Percentiles rank a stretch among this genome's conserved stretches.
These are phyloP conservation scores for Creontiades dilutus DNA, from an alignment of 2,888 invertebrate species.

Conservation along the genomic window DNA sequence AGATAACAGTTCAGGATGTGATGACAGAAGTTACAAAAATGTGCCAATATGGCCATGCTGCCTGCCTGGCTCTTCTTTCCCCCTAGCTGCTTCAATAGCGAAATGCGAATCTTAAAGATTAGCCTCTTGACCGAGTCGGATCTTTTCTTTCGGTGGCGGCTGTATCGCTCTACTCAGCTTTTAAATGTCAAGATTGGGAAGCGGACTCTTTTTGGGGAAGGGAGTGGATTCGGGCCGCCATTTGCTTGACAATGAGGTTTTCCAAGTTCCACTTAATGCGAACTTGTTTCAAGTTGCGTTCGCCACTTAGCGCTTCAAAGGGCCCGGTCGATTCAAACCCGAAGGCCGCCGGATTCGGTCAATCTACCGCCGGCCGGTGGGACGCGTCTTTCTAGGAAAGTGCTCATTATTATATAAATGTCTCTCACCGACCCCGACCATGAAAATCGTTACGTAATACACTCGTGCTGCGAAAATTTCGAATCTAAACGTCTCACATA, in stretches of 20 bases:
- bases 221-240: slow-evolving; percentile 13
- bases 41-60: no score
- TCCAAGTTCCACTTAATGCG: slow-evolving; percentile 41
- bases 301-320: slow-evolving; percentile 50
- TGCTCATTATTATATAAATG: no score
- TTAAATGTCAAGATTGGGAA: slow-evolving; percentile 25
- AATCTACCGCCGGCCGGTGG: neutral
- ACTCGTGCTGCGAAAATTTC: no score
- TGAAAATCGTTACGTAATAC: no score
- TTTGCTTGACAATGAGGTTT: slow-evolving; percentile 48
- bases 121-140: neutral
- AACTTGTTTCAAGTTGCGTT: slow-evolving; percentile 49
- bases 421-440: no score
- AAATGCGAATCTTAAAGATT: no score
- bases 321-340: neutral
- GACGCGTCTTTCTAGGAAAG: neutral
- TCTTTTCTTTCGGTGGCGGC: neutral
- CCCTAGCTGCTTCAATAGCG: no score
- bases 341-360: neutral
- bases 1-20: no score
- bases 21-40: no score
- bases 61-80: no score
- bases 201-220: neutral
- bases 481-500: no score
- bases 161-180: neutral